Evolutionary conservation across 2,888 invertebrate genomes (phyloP).

Genomic region (Stratiomys singularior): DNA sequence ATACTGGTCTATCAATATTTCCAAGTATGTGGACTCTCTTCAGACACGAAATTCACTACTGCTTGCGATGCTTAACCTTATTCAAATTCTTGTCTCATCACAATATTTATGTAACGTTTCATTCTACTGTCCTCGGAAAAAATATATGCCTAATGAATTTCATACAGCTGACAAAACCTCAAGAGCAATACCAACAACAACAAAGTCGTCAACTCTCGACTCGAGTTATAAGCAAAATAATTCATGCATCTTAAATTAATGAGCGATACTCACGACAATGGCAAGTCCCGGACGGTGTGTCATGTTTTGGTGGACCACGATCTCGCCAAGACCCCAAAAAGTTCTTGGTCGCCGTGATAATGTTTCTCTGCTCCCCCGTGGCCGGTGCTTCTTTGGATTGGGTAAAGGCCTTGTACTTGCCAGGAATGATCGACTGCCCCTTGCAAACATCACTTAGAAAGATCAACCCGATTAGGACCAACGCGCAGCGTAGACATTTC

Average conservation of each 20-base stretch:
- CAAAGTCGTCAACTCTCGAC: not conserved
- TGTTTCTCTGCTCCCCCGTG: conserved; percentile 55
- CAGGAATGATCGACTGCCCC: conserved; percentile 57
- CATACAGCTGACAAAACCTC: not conserved
- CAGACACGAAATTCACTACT: no score
- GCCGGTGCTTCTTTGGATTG: conserved; percentile 55
- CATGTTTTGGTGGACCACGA: conserved; percentile 70
- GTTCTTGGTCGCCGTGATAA: conserved; percentile 66
- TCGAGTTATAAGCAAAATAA: not conserved
- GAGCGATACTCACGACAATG: conserved; percentile 72
- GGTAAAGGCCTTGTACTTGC: conserved; percentile 61
- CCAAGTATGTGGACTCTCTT: no score
- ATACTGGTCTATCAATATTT: no score
- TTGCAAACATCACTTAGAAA: not conserved
- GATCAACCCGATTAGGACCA: conserved; percentile 14
- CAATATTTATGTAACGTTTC: no score
- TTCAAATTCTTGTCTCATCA: no score
- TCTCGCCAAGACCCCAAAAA: conserved; percentile 73
- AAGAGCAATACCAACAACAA: not conserved
- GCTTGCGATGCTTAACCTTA: no score
- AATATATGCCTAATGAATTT: not conserved
- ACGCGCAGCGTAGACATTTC: not conserved
- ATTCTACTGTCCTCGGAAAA: not conserved
- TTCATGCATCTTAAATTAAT: not conserved
- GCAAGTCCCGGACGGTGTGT: conserved; percentile 69